Percentiles rank a stretch among this genome's conserved stretches.
These are phyloP conservation scores for Campylomormyrus numenius DNA, from an alignment of 2,113 vertebrate genomes.

Conservation along the genomic window DNA sequence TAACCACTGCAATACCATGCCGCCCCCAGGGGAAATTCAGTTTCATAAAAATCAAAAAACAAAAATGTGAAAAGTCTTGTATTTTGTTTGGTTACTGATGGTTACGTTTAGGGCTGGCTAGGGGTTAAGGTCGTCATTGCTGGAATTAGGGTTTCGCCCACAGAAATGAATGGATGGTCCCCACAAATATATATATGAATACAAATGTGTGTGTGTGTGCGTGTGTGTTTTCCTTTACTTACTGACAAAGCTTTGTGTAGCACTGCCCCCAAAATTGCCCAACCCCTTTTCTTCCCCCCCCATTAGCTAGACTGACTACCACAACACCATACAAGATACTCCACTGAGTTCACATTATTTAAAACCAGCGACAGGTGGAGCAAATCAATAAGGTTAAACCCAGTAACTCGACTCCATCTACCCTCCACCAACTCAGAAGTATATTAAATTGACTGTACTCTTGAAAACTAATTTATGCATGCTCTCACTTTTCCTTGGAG, in stretches of 20 bases:
- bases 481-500: not conserved
- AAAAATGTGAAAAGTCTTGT: no score
- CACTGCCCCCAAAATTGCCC: not conserved
- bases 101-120: not conserved
- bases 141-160: not conserved
- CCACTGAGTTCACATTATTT: not conserved
- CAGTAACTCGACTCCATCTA: not conserved
- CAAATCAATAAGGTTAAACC: not conserved
- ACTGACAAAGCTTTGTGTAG: not conserved
- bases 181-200: not conserved
- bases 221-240: not conserved
- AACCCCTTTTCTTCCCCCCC: not conserved
- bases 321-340: not conserved
- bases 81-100: not conserved
- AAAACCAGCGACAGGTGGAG: not conserved
- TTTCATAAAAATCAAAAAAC: no score
- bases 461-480: not conserved
- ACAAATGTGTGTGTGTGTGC: no score
- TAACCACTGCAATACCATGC: no score
- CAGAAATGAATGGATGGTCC: not conserved
- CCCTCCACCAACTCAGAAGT: not conserved
- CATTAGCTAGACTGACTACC: not conserved
- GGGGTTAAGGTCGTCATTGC: not conserved
- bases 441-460: not conserved
- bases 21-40: no score